Evolutionary conservation across 2,888 invertebrate species (phyloP), one percentile per base, ranked within the genome.

Genomic region (Thereva unica): DNA sequence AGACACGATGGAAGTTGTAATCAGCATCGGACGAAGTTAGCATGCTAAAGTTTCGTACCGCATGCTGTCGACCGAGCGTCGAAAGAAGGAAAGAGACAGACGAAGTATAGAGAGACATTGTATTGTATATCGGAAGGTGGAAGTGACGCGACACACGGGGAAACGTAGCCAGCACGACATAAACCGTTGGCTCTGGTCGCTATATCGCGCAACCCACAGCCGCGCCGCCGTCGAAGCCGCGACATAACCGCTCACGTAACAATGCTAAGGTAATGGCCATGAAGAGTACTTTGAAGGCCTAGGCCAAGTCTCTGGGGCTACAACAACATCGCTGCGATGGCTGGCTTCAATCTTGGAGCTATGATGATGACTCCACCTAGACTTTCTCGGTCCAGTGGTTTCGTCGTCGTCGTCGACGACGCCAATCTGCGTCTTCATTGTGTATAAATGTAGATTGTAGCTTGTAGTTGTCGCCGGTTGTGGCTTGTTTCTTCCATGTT

Each of bases 221-320:
- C 47, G 47, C 7, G 41, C 41, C 41, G 41, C 9, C 23, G n/a
- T 59, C 38, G 50, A 10, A 50, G 44, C 7, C 52, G 64, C 53
- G 61, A 61, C 64, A 64, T 64, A 64, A 64, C 64, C 52, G 53
- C 53, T 64, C 64, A 64, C 64, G 64, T 64, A 64, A 64, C 50
- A 67, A 59, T 68, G 61, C 63, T 68, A 59, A 68, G 66, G 63
- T 57, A 66, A 69, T 69, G 69, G 64, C 69, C 67, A 69, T 69
- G 69, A 67, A 61, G 38, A 67, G 61, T 55, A 54, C 64, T 67
- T 61, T 59, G 69, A 69, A 69, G 69, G 69, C 69, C 69, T 69
- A 69, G 69, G 69, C 69, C 69, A 69, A 69, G 67, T 64, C 65
- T 34, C 38, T 38, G 12, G 35, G 35, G 23, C 8, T 10, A 38